phyloP scores from a whole-genome alignment of 2,113 vertebrate genomes.

The Leptocoma aspasia region DNA sequence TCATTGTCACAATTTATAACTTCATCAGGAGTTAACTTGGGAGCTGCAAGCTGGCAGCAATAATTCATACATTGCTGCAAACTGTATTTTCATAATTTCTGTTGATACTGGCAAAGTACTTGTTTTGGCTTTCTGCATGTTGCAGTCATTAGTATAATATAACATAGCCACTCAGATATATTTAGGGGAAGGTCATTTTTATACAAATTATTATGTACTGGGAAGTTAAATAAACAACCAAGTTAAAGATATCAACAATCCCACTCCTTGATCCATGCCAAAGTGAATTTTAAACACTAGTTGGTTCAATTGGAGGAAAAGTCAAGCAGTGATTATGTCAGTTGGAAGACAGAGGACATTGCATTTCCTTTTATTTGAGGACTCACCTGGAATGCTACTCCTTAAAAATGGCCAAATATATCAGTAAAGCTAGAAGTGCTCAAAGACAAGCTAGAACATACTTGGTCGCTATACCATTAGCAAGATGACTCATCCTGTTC shows the following conservation, averaged over 20 bases:
- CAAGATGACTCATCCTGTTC: not conserved
- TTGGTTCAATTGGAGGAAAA: not conserved
- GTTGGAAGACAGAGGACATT: not conserved
- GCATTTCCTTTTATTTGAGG: not conserved
- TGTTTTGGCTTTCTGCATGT: slow-evolving; percentile 49
- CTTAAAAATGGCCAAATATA: not conserved
- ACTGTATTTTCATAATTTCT: slow-evolving; percentile 52
- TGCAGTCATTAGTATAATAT: slow-evolving; percentile 37
- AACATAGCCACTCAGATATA: slow-evolving; percentile 33
- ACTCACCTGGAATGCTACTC: not conserved
- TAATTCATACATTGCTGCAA: slow-evolving; percentile 21
- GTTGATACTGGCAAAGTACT: slow-evolving; percentile 52
- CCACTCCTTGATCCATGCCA: not conserved
- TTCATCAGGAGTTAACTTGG: slow-evolving; percentile 38
- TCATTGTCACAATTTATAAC: slow-evolving; percentile 36
- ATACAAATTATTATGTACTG: slow-evolving; percentile 25
- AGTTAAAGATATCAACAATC: slow-evolving; percentile 13
- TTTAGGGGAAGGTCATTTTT: slow-evolving; percentile 47
- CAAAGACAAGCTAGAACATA: not conserved
- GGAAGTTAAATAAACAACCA: slow-evolving; percentile 38
- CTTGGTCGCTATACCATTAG: not conserved
- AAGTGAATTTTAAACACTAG: not conserved
- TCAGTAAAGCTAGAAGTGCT: not conserved
- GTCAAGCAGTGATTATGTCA: not conserved
- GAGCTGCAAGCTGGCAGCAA: slow-evolving; percentile 33